Conservation (phyloP, 1,140 invertebrate genomes). For the Aleiodes sp. region DNA sequence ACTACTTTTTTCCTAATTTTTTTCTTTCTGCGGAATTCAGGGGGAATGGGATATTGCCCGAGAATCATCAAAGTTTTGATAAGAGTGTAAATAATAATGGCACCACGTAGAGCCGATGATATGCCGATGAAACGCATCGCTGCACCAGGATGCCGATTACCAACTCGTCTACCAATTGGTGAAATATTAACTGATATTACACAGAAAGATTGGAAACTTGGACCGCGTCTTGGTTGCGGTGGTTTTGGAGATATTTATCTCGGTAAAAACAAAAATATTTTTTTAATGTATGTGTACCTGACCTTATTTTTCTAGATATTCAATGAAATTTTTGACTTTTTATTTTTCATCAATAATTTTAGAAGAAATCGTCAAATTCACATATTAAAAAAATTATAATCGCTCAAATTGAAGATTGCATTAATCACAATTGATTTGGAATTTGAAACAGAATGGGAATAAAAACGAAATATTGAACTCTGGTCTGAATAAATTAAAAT, state of each 20-base stretch:
- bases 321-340: neutral
- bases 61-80: neutral
- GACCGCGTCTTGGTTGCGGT: constrained; percentile 86
- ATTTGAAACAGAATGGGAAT: no score
- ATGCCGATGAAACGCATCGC: constrained; percentile 56
- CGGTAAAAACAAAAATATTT: constrained; percentile 59
- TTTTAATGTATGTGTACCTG: neutral
- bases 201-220: constrained; percentile 87
- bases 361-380: no score
- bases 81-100: constrained; percentile 49
- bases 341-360: neutral
- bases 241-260: constrained; percentile 95
- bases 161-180: constrained; percentile 66
- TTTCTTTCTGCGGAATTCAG: neutral
- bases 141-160: constrained; percentile 59
- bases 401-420: no score
- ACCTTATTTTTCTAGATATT: constrained; percentile 10
- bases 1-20: no score
- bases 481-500: no score
- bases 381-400: no score
- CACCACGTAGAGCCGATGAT: constrained; percentile 55
- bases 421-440: no score
- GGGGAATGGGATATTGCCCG: neutral
- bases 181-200: constrained; percentile 83
- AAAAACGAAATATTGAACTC: no score